A percentile compares a stretch with the other conserved stretches of the same genome.
Evolutionary conservation across 2,888 invertebrate species (phyloP).

Genomic region (Pardosa pseudoannulata): DNA sequence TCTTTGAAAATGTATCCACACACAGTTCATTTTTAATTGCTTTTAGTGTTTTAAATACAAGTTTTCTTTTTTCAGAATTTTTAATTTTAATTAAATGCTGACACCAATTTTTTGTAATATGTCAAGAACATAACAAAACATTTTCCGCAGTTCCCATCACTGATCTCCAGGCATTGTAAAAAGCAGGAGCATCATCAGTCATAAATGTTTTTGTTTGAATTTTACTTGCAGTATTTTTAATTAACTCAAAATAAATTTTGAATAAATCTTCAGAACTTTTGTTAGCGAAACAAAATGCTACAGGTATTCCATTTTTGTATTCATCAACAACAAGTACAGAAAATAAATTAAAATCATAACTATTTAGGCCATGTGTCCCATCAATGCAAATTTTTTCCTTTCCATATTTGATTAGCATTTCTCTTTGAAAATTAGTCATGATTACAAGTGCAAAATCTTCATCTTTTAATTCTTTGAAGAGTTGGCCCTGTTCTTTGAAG

Average conservation of each 20-base stretch:
- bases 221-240: background rate
- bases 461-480: background rate
- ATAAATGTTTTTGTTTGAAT: slow-evolving; percentile 53
- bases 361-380: slow-evolving; percentile 45
- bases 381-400: slow-evolving; percentile 32
- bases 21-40: no score
- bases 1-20: no score
- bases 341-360: slow-evolving; percentile 43
- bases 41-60: no score
- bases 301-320: slow-evolving; percentile 25
- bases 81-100: slow-evolving; percentile 23
- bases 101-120: slow-evolving; percentile 39
- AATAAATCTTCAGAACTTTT: background rate
- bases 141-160: slow-evolving; percentile 50
- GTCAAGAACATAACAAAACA: slow-evolving; percentile 65
- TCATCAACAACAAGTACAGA: slow-evolving; percentile 49
- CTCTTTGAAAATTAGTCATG: slow-evolving; percentile 42
- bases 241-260: slow-evolving; percentile 18
- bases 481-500: slow-evolving; percentile 20
- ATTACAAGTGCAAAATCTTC: slow-evolving; percentile 36
- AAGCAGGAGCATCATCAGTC: slow-evolving; percentile 70
- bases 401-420: slow-evolving; percentile 38
- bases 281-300: slow-evolving; percentile 27
- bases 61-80: background rate
- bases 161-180: slow-evolving; percentile 71